A percentile compares a stretch with the other conserved stretches of the same genome.
Evolutionary conservation across 2,888 invertebrate species (phyloP).

Genomic region (Standfussiana lucernea): DNA sequence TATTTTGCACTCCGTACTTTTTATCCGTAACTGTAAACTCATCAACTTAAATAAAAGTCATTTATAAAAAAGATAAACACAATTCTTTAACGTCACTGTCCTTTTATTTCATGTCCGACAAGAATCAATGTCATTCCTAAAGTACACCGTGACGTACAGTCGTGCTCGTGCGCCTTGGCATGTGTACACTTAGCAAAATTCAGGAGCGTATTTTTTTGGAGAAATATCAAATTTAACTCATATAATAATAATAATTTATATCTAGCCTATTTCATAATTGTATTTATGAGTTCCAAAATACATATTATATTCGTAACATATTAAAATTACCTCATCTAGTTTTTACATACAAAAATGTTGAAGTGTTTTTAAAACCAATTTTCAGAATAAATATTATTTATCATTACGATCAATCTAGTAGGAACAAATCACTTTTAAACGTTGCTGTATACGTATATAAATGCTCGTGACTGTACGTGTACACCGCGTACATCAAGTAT

Average conservation of each 20-base stretch:
- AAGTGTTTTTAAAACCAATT: neutral
- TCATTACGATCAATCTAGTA: neutral
- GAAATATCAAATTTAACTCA: neutral
- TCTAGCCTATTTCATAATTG: neutral
- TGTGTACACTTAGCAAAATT: neutral
- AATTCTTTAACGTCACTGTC: slow-evolving; percentile 40
- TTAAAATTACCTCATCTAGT: neutral
- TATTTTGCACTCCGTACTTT: neutral
- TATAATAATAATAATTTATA: too few species aligned
- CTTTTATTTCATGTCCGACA: slow-evolving; percentile 38
- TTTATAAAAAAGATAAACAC: slow-evolving; percentile 37
- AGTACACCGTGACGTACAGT: slow-evolving; percentile 9
- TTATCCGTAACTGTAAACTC: slow-evolving; percentile 10
- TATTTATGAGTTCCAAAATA: neutral
- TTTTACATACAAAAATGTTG: neutral
- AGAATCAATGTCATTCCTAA: slow-evolving; percentile 47
- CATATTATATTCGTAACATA: neutral
- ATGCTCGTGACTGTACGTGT: neutral
- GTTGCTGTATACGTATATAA: neutral
- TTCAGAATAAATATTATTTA: neutral
- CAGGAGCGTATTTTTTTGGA: neutral
- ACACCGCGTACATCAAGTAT: slow-evolving; percentile 27
- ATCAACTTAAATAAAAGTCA: slow-evolving; percentile 17
- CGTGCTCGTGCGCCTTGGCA: neutral
- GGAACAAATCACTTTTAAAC: neutral